Conservation (phyloP, 1,140 invertebrate genomes). For the Trachelipus rathkii region DNA sequence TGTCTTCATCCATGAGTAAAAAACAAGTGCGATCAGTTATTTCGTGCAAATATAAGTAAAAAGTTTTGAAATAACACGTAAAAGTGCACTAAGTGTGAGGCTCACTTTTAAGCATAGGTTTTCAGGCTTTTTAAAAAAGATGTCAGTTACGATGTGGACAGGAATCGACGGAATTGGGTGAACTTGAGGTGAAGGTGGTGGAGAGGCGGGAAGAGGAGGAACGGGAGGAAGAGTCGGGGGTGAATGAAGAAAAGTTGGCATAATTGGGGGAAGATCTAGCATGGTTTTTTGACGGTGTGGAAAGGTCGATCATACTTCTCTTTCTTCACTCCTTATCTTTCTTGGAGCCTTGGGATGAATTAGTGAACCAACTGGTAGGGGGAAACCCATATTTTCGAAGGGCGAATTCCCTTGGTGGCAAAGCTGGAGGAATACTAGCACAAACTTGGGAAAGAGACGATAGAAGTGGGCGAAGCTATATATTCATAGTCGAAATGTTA, state of each 20-base stretch:
- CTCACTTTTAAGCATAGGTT: conserved; percentile 28
- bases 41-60: no score
- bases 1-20: no score
- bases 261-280: neutral
- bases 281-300: neutral
- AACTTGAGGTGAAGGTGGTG: conserved; percentile 27
- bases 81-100: conserved; percentile 8
- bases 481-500: conserved; percentile 27
- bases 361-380: neutral
- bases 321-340: neutral
- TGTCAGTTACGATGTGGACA: conserved; percentile 43
- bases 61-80: no score
- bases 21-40: no score
- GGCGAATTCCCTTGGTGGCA: neutral
- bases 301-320: neutral
- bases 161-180: conserved; percentile 25
- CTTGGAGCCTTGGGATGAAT: neutral
- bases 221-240: conserved; percentile 29
- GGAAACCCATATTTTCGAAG: neutral
- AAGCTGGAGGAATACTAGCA: neutral
- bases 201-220: conserved; percentile 25
- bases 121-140: conserved; percentile 25
- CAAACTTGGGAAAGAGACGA: neutral
- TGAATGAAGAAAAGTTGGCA: conserved; percentile 20
- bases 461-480: neutral